phyloP scores from a whole-genome alignment of 2,888 invertebrate species.

The Zeuzera pyrina region DNA sequence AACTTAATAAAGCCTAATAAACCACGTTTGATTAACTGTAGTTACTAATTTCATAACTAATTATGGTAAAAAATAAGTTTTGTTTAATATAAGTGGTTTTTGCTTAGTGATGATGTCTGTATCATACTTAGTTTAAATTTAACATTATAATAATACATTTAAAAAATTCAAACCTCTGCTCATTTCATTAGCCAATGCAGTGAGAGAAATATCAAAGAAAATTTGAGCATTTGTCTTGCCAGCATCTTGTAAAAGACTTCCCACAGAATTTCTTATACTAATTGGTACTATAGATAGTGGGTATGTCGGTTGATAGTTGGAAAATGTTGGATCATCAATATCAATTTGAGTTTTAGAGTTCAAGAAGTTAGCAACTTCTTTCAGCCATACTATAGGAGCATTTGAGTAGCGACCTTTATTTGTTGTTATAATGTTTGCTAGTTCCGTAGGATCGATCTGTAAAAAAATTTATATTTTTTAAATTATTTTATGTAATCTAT shows the following conservation, averaged over 20 bases:
- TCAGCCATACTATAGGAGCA: constrained; percentile 79
- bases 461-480: constrained; percentile 22
- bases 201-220: constrained; percentile 81
- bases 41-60: too few species aligned
- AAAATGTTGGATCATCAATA: constrained; percentile 75
- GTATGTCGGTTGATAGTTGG: constrained; percentile 68
- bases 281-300: constrained; percentile 69
- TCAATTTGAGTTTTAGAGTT: constrained; percentile 76
- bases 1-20: neutral
- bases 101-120: too few species aligned
- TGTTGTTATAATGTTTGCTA: constrained; percentile 59
- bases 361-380: constrained; percentile 77
- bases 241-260: constrained; percentile 70
- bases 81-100: too few species aligned
- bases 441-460: constrained; percentile 76
- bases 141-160: too few species aligned
- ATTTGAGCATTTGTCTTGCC: constrained; percentile 76
- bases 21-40: neutral
- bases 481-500: too few species aligned
- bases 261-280: constrained; percentile 50
- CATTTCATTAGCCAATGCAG: constrained; percentile 81
- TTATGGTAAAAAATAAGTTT: too few species aligned
- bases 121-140: too few species aligned
- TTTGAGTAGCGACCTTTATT: constrained; percentile 78
- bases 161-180: constrained; percentile 65